Base-by-base conservation (phyloP, 2,888 invertebrate species). In the Drosophila histrio region DNA sequence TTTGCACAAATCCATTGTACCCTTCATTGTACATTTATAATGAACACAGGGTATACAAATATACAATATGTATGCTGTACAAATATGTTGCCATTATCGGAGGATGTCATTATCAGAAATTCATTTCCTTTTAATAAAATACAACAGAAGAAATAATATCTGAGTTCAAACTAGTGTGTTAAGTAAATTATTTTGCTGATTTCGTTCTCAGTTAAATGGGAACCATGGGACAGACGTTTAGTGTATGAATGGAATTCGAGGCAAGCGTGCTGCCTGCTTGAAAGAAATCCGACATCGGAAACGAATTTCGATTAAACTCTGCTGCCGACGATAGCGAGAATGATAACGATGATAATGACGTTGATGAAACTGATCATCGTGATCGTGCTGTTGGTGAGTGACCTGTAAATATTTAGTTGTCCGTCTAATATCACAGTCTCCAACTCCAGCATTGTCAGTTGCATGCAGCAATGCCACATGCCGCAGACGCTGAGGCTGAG, bases 71-170 rank as follows among this genome's bases (percentile, higher is more conserved):
- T n/a, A n/a, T n/a, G n/a, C n/a, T n/a, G n/a, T n/a, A n/a, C 28
- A 53, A n/a, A 15, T 7, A 26, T 15, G 38, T 19, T n/a, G 50
- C 9, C 38, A 19, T 46, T 52, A 52, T 52, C 52, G 44, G 43
- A 77, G 81, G 81, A 81, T 72, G 77, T 69, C 15, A 58, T 58
- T 65, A 77, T 77, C 80, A 34, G 26, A 17, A 49, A 53, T 56
- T 50, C 72, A 53, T 66, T 81, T 74, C 77, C 74, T 67, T 67
- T 63, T 46, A 59, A 32, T n/a, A n/a, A 19, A 30, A 47, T 9
- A 30, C 9, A 38, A 13, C 47, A 17, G 4, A 21, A 6, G 15
- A 21, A 28, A 21, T 30, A 9, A 32, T 53, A 70, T 69, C 39
- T 26, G 72, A 61, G 56, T 60, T 75, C 65, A 73, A 5, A 58